Conservation (phyloP, 2,797 vertebrate species). For the Ibycter americanus region DNA sequence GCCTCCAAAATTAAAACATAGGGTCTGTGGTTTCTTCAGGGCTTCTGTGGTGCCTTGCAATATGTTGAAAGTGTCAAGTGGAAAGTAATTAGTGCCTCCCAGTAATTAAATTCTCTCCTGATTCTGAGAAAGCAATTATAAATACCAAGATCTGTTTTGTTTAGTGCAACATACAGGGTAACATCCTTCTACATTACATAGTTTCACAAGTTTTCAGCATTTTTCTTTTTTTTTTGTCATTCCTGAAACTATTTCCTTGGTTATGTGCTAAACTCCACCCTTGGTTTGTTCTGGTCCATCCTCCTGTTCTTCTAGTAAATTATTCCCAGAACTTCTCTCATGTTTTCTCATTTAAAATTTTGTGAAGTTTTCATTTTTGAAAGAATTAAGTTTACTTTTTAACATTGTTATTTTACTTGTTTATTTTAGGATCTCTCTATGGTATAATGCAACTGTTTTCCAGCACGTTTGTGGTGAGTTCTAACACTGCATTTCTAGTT, state of each 20-base stretch:
- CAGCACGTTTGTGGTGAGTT: slow-evolving; percentile 94
- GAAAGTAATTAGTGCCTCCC: neutral
- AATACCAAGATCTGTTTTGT: neutral
- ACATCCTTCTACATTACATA: neutral
- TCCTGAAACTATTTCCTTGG: neutral
- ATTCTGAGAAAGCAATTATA: neutral
- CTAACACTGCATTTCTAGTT: neutral
- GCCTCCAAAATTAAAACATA: neutral
- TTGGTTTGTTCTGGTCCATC: neutral
- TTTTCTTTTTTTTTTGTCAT: neutral
- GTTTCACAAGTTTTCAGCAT: neutral
- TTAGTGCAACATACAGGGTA: neutral
- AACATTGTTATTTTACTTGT: neutral
- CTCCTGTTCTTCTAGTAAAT: neutral
- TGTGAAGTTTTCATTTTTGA: neutral
- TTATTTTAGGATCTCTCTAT: slow-evolving; percentile 88
- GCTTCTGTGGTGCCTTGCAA: neutral
- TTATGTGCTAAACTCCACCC: neutral
- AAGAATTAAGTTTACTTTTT: neutral
- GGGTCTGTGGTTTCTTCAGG: neutral
- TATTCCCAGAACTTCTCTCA: neutral
- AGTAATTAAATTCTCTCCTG: neutral
- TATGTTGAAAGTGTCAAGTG: neutral
- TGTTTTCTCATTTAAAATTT: neutral
- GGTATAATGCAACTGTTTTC: slow-evolving; percentile 95